Conservation (phyloP, 1,140 invertebrate species). For the Leptopilina clavipes region DNA sequence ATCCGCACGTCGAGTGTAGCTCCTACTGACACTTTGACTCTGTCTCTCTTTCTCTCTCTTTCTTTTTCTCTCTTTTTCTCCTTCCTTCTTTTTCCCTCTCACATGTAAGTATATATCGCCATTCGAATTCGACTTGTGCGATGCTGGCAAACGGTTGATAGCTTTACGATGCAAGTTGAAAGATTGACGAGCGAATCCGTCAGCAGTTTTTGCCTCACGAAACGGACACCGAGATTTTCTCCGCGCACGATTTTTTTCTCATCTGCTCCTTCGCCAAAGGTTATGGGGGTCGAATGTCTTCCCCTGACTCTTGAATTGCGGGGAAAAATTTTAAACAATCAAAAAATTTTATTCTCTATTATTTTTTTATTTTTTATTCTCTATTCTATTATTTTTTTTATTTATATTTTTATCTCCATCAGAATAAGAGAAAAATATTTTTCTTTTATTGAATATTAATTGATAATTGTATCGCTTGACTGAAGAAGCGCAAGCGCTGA, state of each 20-base stretch:
- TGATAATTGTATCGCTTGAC: too few relatives aligned
- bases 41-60: too few relatives aligned
- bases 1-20: conserved; percentile 49
- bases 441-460: too few relatives aligned
- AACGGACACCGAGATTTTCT: conserved; percentile 65
- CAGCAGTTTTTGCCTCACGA: conserved; percentile 61
- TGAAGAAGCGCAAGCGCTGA: too few relatives aligned
- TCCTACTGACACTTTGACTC: conserved; percentile 5
- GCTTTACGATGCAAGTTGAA: conserved; percentile 66
- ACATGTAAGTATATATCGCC: conserved; percentile 44
- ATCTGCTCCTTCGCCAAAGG: conserved; percentile 4
- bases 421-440: too few relatives aligned
- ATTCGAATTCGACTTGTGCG: conserved; percentile 51
- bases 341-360: too few relatives aligned
- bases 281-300: not conserved
- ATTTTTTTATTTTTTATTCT: too few relatives aligned
- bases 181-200: conserved; percentile 72
- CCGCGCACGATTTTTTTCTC: conserved; percentile 65
- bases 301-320: too few relatives aligned
- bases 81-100: too few relatives aligned
- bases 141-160: conserved; percentile 60
- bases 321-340: too few relatives aligned
- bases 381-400: too few relatives aligned
- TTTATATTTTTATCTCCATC: too few relatives aligned
- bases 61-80: not conserved